Evolutionary conservation across 2,113 vertebrate genomes (phyloP).

Genomic region (Myiozetetes cayanensis): DNA sequence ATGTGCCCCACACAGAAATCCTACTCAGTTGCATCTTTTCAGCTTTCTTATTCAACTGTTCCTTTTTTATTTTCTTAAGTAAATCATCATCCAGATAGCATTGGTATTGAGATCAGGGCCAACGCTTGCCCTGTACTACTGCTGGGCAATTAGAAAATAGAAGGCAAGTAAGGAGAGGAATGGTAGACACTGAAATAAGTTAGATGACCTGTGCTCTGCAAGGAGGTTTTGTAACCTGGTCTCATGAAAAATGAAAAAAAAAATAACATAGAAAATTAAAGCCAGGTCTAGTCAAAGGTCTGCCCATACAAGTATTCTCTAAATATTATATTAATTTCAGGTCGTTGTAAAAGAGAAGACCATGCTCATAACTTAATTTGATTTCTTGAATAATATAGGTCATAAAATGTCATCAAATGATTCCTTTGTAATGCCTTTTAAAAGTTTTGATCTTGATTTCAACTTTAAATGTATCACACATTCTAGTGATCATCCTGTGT

Average conservation of each 20-base stretch:
- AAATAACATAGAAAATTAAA: neutral
- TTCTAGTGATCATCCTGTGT: neutral
- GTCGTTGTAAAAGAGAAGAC: neutral
- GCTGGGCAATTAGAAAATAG: neutral
- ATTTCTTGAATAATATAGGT: neutral
- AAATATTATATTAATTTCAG: neutral
- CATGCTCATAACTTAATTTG: neutral
- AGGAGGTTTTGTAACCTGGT: neutral
- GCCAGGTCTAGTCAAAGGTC: neutral
- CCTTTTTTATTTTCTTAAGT: neutral
- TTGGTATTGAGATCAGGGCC: neutral
- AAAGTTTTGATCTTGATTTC: neutral
- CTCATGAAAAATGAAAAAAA: neutral
- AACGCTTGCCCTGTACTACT: neutral
- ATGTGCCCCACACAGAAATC: neutral
- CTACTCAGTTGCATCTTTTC: neutral
- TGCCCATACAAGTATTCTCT: neutral
- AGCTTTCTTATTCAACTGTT: neutral
- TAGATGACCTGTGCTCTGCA: neutral
- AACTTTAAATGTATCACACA: neutral
- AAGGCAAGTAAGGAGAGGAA: neutral
- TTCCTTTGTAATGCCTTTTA: neutral
- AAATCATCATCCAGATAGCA: neutral
- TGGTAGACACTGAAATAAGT: neutral
- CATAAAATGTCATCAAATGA: neutral